Base-by-base conservation (phyloP, 2,797 vertebrate species). In the Kryptolebias ocellatus region DNA sequence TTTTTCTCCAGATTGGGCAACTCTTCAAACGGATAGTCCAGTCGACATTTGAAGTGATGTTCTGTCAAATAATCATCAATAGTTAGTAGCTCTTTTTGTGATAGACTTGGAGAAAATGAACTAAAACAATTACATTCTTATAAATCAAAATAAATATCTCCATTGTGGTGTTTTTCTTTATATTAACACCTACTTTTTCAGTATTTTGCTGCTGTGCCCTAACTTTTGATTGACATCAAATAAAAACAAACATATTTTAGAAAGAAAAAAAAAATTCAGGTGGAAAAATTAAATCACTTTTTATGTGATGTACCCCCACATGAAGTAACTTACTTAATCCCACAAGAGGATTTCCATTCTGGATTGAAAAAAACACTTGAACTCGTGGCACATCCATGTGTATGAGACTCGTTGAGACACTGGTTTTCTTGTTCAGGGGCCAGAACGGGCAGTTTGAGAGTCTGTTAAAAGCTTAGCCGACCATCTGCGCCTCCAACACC, bases 381-480 rank as follows among this genome's bases (percentile, higher is more conserved):
- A 82, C 73, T 61, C 64, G 60, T 46, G 20, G 57, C 67, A 14
- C 3, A 0, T 76, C 44, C 49, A 50, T 45, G 45, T 63, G 72
- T 62, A 49, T 42, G 53, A 62, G 29, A 64, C 63, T 61, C 60
- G 20, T 53, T 64, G n/a, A 76, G 69, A 90, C 87, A 88, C 78
- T 85, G 76, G 44, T 45, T 72, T 68, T 86, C 84, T 89, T 90
- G 86, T 90, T 77, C 51, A 5, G 67, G 42, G 62, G 64, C 63
- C 45, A 17, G 54, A 74, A 77, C 70, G 62, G 42, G 4, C 76
- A 55, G 67, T 37, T 62, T 60, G n/a, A 65, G 47, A 56, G 79
- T 62, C 60, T 76, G 76, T 75, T 66, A 18, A 72, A 76, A 60
- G 62, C 77, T 53, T 73, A 6, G 54, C 47, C 46, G 78, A 74